Conservation (phyloP, 1,140 invertebrate species). For the Samia ricini region DNA sequence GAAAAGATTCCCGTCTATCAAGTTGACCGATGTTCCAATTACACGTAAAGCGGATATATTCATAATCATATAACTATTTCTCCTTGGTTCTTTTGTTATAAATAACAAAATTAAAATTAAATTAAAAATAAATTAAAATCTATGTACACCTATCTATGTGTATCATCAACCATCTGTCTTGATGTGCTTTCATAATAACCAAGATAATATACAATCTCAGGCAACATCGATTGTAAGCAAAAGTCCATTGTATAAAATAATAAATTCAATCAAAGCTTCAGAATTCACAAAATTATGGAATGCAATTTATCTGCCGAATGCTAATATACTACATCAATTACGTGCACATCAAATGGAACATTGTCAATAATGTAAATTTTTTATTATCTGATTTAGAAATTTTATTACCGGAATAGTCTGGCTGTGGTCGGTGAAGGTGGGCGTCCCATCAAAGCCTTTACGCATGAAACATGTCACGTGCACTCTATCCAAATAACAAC, state of each 20-base stretch:
- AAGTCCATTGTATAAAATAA: background rate
- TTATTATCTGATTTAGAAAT: conserved; percentile 51
- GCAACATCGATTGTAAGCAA: too few relatives aligned
- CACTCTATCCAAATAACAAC: conserved; percentile 1
- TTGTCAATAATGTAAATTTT: conserved; percentile 53
- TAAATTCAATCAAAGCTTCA: background rate
- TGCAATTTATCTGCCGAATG: background rate
- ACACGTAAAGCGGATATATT: too few relatives aligned
- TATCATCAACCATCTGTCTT: too few relatives aligned
- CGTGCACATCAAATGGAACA: conserved; percentile 24
- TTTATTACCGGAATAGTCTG: conserved; percentile 38
- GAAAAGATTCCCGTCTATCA: too few relatives aligned
- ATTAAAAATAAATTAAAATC: too few relatives aligned
- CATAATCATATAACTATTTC: too few relatives aligned
- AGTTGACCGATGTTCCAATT: too few relatives aligned
- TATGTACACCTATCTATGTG: too few relatives aligned
- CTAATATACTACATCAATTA: background rate
- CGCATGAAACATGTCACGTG: conserved; percentile 16
- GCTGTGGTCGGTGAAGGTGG: conserved; percentile 13
- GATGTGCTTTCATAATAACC: too few relatives aligned
- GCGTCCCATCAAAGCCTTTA: conserved; percentile 17
- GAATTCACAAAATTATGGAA: background rate
- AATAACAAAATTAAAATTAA: too few relatives aligned
- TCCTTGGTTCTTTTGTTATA: too few relatives aligned
- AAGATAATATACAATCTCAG: too few relatives aligned